Evolutionary conservation across 2,797 vertebrate genomes (phyloP).

Genomic region (Enteromius trimaculatus): DNA sequence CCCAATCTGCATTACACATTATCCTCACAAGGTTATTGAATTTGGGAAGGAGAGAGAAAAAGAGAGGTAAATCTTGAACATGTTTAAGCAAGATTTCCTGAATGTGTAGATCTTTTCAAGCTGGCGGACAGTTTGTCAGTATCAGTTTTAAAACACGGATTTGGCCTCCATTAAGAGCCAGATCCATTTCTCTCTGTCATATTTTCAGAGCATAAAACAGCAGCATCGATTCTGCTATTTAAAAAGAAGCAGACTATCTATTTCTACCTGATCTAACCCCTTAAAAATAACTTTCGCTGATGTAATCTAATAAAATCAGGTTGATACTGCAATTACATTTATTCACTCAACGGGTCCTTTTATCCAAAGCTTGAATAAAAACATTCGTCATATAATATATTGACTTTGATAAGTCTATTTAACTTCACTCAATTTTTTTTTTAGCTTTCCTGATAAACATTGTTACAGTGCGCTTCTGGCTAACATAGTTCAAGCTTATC

Average conservation of each 20-base stretch:
- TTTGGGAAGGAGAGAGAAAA: conserved; percentile 16
- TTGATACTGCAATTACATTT: background rate
- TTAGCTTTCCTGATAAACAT: background rate
- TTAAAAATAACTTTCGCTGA: background rate
- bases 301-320: background rate
- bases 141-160: conserved; percentile 60
- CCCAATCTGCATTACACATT: conserved; percentile 3
- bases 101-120: conserved; percentile 58
- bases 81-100: conserved; percentile 65
- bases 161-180: conserved; percentile 51
- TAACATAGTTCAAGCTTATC: conserved; percentile 63
- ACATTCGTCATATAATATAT: background rate
- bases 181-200: conserved; percentile 58
- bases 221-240: conserved; percentile 4
- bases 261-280: background rate
- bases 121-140: conserved; percentile 54
- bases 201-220: conserved; percentile 44
- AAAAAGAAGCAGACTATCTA: background rate
- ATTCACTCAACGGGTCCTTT: background rate
- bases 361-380: background rate
- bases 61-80: conserved; percentile 59
- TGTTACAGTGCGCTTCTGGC: conserved; percentile 21
- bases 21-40: conserved; percentile 4
- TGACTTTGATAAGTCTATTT: conserved; percentile 4
- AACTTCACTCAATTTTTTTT: background rate